Conservation (phyloP, 1,140 invertebrate genomes). For the Agrypnia vestita region DNA sequence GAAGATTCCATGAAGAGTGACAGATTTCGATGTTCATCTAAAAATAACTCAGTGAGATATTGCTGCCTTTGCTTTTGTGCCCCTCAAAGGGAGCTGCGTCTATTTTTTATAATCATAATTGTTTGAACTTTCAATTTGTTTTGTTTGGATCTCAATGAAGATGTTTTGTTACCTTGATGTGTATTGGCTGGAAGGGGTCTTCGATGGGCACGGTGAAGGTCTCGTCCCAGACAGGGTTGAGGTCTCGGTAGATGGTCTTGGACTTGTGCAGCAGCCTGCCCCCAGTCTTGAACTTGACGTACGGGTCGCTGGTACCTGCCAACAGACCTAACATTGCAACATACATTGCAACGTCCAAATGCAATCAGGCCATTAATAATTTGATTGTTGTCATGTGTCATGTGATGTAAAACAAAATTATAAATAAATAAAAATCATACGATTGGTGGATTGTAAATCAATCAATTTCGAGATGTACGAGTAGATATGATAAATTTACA, state of each 20-base stretch:
- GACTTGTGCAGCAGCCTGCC: conserved; percentile 94
- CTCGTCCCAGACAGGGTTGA: conserved; percentile 97
- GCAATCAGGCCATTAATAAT: conserved; percentile 58
- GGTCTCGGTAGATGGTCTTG: conserved; percentile 89
- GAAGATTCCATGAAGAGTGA: too few relatives aligned
- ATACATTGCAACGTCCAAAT: conserved; percentile 52
- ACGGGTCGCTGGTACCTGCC: conserved; percentile 96
- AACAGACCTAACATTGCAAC: conserved; percentile 68
- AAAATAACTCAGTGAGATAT: too few relatives aligned
- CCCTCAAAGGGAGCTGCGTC: too few relatives aligned
- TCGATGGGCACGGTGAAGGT: conserved; percentile 95
- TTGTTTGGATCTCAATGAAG: too few relatives aligned
- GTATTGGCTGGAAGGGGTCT: conserved; percentile 91
- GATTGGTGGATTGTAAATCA: too few relatives aligned
- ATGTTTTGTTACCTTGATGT: conserved; percentile 82
- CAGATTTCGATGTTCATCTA: too few relatives aligned
- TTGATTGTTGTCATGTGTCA: conserved; percentile 19
- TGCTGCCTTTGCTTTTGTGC: too few relatives aligned
- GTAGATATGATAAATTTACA: too few relatives aligned
- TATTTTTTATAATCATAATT: too few relatives aligned
- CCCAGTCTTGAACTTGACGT: conserved; percentile 96
- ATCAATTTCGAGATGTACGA: too few relatives aligned
- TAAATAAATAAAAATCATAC: too few relatives aligned
- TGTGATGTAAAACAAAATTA: neutral
- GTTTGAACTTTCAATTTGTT: too few relatives aligned